Evolutionary conservation across 2,797 vertebrate genomes (phyloP).

Genomic region (Sebastes dallii): DNA sequence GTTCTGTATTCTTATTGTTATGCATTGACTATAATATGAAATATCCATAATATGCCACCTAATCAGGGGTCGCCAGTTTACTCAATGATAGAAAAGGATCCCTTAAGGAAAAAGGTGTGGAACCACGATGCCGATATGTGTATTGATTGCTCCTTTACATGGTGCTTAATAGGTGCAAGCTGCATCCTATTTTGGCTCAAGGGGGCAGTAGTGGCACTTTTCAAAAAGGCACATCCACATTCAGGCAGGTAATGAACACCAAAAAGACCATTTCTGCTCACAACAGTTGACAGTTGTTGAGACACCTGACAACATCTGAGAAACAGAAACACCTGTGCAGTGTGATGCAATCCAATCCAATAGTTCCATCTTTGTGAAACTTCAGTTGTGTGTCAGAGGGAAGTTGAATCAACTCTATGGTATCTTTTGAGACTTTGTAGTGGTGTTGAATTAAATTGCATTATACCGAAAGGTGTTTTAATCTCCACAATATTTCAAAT

Average conservation of each 20-base stretch:
- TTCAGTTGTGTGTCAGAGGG: neutral
- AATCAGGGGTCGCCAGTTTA: no score
- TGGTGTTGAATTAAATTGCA: neutral
- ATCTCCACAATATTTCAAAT: neutral
- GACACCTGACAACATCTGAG: neutral
- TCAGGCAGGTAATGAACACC: neutral
- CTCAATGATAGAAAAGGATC: no score
- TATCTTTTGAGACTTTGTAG: neutral
- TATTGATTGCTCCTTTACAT: neutral
- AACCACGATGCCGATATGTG: neutral
- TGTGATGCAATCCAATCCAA: no score
- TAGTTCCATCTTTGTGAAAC: neutral
- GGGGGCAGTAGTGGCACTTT: slow-evolving; percentile 37
- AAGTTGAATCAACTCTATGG: neutral
- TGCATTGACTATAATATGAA: no score
- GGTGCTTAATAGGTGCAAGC: neutral
- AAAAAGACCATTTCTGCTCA: neutral
- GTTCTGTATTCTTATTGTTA: no score
- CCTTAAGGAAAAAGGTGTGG: no score
- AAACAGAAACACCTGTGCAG: neutral
- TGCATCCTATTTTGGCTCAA: neutral
- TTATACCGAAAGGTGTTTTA: neutral
- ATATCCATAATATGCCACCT: no score
- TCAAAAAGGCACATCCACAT: neutral
- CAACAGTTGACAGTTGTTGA: neutral